Percentiles rank a stretch among this genome's conserved stretches.
Conservation (phyloP, 2,113 vertebrate species). For the Cromileptes altivelis region DNA sequence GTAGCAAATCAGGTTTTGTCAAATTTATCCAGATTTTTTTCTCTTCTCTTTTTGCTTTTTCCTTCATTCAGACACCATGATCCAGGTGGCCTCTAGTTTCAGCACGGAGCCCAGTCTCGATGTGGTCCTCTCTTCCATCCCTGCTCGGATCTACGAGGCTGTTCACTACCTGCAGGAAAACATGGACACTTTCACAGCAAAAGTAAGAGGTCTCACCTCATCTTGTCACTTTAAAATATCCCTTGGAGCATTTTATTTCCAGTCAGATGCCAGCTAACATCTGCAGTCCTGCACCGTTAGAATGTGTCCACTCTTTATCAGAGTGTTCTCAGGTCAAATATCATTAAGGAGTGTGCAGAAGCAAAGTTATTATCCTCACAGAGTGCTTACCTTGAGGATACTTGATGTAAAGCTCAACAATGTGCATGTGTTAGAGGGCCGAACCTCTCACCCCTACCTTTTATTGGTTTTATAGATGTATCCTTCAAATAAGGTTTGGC, state of each 20-base stretch:
- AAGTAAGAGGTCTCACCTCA: slow-evolving; percentile 79
- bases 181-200: slow-evolving; percentile 87
- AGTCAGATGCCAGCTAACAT: not conserved
- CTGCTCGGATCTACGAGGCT: slow-evolving; percentile 89
- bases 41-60: not conserved
- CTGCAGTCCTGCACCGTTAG: not conserved
- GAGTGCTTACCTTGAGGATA: not conserved
- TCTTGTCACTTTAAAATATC: not conserved
- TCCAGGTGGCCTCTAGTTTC: slow-evolving; percentile 91
- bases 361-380: not conserved
- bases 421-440: not conserved
- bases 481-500: slow-evolving; percentile 6
- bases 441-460: not conserved
- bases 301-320: not conserved
- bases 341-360: not conserved
- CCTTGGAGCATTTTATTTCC: not conserved
- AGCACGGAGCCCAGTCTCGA: slow-evolving; percentile 89
- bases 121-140: slow-evolving; percentile 88
- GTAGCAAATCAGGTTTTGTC: not conserved
- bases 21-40: not conserved
- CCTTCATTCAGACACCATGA: slow-evolving; percentile 87
- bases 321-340: not conserved
- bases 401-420: not conserved
- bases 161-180: slow-evolving; percentile 89
- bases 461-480: slow-evolving; percentile 11